These are phyloP conservation scores for Auanema sp. DNA, from an alignment of 2,888 invertebrate species.

Conservation along the genomic window DNA sequence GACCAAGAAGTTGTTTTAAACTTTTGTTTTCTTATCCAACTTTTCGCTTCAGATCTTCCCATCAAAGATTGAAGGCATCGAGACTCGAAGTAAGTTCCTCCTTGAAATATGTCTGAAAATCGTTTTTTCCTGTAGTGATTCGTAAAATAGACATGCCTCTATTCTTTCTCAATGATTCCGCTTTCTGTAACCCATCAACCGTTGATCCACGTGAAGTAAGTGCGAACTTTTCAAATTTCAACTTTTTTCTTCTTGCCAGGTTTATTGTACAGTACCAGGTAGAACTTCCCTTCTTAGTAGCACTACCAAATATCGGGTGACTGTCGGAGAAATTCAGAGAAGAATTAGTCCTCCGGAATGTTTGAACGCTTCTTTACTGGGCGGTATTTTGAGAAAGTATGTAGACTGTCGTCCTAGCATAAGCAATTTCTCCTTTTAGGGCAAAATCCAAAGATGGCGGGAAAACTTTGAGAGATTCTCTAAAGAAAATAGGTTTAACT, in stretches of 20 bases:
- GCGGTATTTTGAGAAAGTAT: conserved; percentile 90
- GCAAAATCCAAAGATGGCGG: conserved; percentile 99
- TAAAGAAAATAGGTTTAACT: conserved; percentile 97
- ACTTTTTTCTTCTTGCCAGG: conserved; percentile 69
- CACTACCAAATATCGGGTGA: conserved; percentile 99
- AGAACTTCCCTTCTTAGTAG: conserved; percentile 91
- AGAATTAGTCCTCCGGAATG: conserved; percentile 93
- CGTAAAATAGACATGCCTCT: conserved; percentile 20
- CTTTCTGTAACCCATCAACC: conserved; percentile 8
- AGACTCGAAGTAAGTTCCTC: conserved; percentile 5
- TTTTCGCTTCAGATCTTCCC: not conserved
- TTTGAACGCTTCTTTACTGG: conserved; percentile 93
- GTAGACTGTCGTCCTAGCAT: not conserved
- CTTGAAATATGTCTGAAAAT: not conserved
- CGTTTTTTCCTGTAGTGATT: conserved; percentile 1
- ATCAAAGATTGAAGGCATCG: not conserved
- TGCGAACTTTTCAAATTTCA: not conserved
- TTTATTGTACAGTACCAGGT: conserved; percentile 97
- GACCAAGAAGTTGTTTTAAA: not conserved
- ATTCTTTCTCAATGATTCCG: conserved; percentile 14
- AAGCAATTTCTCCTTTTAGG: conserved; percentile 68
- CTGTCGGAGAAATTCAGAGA: conserved; percentile 94
- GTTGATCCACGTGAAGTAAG: conserved; percentile 17
- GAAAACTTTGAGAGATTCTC: conserved; percentile 87
- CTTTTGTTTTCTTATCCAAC: not conserved